These are phyloP conservation scores for Netelia virgata DNA, from an alignment of 2,888 invertebrate genomes.

Conservation along the genomic window DNA sequence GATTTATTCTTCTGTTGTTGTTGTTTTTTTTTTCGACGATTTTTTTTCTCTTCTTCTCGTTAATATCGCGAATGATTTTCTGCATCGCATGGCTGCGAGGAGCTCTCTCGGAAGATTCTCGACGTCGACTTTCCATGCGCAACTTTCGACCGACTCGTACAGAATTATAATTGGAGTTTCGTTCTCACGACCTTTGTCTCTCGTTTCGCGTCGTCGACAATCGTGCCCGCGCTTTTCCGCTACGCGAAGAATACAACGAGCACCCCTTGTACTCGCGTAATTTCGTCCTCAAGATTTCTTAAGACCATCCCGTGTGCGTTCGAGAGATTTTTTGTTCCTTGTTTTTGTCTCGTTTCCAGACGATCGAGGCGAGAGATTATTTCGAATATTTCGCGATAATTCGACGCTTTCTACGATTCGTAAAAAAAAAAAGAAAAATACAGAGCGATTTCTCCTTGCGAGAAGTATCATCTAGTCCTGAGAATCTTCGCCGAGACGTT, in stretches of 20 bases:
- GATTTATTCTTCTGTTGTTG: neutral
- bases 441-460: too few relatives aligned
- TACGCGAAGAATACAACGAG: slow-evolving; percentile 9
- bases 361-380: neutral
- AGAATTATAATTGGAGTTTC: slow-evolving; percentile 73
- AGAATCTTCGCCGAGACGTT: too few relatives aligned
- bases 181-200: slow-evolving; percentile 77
- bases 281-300: neutral
- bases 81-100: slow-evolving; percentile 3
- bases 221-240: slow-evolving; percentile 59
- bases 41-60: slow-evolving; percentile 20
- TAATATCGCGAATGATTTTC: slow-evolving; percentile 24
- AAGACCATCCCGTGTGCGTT: neutral
- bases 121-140: slow-evolving; percentile 66
- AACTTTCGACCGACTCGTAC: slow-evolving; percentile 70
- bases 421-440: neutral
- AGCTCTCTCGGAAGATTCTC: slow-evolving; percentile 55
- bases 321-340: neutral
- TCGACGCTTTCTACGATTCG: neutral
- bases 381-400: neutral
- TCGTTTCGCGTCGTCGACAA: slow-evolving; percentile 66
- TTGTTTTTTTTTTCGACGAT: neutral
- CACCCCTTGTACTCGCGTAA: neutral
- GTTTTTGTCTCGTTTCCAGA: neutral
- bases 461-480: too few relatives aligned